Conservation (phyloP, 1,140 invertebrate species). For the Rhyacophila brunnea region DNA sequence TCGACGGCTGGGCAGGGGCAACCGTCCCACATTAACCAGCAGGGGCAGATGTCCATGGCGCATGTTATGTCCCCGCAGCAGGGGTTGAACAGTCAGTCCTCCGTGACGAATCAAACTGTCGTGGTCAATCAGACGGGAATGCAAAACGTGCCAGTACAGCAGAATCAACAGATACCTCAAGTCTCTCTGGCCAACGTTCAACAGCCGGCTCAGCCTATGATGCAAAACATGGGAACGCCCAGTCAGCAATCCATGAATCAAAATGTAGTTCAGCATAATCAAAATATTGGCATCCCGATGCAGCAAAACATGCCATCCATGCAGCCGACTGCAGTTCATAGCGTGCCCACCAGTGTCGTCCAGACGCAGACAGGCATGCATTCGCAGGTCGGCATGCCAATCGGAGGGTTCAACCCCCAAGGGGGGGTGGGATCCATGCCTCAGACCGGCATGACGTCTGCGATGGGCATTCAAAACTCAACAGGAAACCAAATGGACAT, state of each 20-base stretch:
- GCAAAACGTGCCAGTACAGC: slow-evolving; percentile 30
- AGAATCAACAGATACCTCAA: slow-evolving; percentile 37
- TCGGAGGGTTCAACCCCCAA: slow-evolving; percentile 27
- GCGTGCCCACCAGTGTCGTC: slow-evolving; percentile 44
- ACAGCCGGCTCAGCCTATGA: slow-evolving; percentile 24
- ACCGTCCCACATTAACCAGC: slow-evolving; percentile 35
- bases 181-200: slow-evolving; percentile 40
- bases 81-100: slow-evolving; percentile 40
- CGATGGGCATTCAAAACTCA: slow-evolving; percentile 27
- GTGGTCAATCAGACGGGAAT: slow-evolving; percentile 23
- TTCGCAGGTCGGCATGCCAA: slow-evolving; percentile 28
- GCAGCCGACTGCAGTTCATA: slow-evolving; percentile 45
- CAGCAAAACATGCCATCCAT: slow-evolving; percentile 49
- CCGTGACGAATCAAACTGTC: slow-evolving; percentile 17
- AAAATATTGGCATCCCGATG: slow-evolving; percentile 54
- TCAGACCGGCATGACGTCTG: slow-evolving; percentile 45
- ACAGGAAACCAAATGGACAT: slow-evolving; percentile 30
- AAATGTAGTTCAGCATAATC: slow-evolving; percentile 33
- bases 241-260: slow-evolving; percentile 26
- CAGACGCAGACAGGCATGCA: slow-evolving; percentile 51
- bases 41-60: slow-evolving; percentile 47
- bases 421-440: slow-evolving; percentile 26
- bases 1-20: slow-evolving; percentile 16
- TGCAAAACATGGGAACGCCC: slow-evolving; percentile 32
- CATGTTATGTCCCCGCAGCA: slow-evolving; percentile 52